Evolutionary conservation across 2,888 invertebrate species (phyloP), one percentile per base, ranked within the genome.

Genomic region (Rhagophthalmus giganteus): DNA sequence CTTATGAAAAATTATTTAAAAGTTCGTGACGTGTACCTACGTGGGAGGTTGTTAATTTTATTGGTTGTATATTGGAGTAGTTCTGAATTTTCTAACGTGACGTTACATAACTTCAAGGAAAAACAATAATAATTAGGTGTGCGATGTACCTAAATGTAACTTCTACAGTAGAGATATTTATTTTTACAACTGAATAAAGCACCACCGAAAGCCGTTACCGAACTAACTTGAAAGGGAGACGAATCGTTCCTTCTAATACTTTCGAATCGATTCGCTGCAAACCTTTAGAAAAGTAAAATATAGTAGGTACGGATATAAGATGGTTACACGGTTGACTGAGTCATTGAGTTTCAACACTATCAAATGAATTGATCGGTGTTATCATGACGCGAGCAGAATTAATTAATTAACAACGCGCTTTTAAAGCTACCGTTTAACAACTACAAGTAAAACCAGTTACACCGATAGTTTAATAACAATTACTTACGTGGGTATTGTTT

Each of bases 361-460:
- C 48, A 13, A 26, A 28, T 27, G 30, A 40, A 16, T 24, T 40
- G 40, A 48, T 48, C 48, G 16, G 33, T 28, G 40, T 40, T 40
- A 48, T 47, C 40, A 34, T 34, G 39, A 48, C 33, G 33, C 27
- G 34, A 26, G 27, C 16, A 30, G 33, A 48, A 48, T 48, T 48
- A 48, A 47, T 45, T 45, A 45, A 46, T 48, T 48, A 48, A 48
- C 33, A 48, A 48, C 39, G 40, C 40, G 33, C 30, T 48, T 40
- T 40, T 48, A 20, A 48, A 48, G 34, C 48, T 40, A 40, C 48
- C 27, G 48, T 40, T 40, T 48, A 48, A 48, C n/a, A n/a, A n/a
- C 40, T 48, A 14, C 20, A 3, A 33, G 33, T 48, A 26, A 40
- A 48, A 48, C 48, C 9, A 48, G 40, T 40, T 40, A 26, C 20